Evolutionary conservation across 1,140 invertebrate species (phyloP).

Genomic region (Pogonomyrmex californicus): DNA sequence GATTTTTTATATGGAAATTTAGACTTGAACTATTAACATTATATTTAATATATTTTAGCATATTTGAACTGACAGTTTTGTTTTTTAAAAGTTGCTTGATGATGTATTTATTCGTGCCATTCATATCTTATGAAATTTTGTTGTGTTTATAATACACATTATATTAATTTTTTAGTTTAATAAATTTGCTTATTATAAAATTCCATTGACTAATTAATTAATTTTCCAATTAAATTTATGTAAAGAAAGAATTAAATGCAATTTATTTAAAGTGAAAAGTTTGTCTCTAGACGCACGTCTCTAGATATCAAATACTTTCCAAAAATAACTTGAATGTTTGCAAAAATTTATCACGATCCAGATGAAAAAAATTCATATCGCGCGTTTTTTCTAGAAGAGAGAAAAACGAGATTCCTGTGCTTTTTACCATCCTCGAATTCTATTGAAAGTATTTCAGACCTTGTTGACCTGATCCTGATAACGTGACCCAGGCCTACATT

Average conservation of each 20-base stretch:
- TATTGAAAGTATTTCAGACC: constrained; percentile 30
- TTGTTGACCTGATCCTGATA: constrained; percentile 65
- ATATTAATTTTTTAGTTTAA: not conserved
- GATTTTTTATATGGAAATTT: not conserved
- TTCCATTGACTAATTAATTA: not conserved
- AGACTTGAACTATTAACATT: not conserved
- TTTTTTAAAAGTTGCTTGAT: not conserved
- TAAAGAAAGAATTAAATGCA: not conserved
- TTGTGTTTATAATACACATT: not conserved
- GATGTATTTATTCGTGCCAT: not conserved
- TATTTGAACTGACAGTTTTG: not conserved
- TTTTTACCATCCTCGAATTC: not conserved
- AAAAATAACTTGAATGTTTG: not conserved
- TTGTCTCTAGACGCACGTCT: not conserved
- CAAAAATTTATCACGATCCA: not conserved
- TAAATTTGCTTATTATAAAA: not conserved
- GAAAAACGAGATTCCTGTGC: not conserved
- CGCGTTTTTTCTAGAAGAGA: not conserved
- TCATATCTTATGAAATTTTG: not conserved
- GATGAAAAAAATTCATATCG: not conserved
- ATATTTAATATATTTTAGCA: not conserved
- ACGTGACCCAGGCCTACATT: constrained; percentile 76
- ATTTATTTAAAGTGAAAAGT: not conserved
- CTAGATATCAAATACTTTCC: not conserved
- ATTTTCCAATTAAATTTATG: constrained; percentile 12